phyloP scores from a whole-genome alignment of 2,888 invertebrate species.

The Lycocerus yunnanus region DNA sequence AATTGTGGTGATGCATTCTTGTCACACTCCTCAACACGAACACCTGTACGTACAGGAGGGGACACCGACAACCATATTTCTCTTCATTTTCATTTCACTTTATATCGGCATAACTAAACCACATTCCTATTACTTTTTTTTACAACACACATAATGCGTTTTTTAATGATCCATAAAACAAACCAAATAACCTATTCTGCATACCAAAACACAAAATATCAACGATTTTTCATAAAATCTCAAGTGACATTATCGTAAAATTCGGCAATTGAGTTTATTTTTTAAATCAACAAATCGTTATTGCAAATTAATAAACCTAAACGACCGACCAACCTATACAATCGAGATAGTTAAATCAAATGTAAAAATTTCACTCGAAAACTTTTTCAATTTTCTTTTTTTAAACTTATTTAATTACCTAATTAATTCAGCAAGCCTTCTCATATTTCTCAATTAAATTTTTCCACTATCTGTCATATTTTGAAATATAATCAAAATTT shows the following conservation, averaged over 20 bases:
- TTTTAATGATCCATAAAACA: conserved; percentile 29
- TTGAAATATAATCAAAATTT: neutral
- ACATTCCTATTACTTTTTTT: conserved; percentile 24
- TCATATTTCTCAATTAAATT: neutral
- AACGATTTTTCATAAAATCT: neutral
- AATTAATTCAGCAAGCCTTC: neutral
- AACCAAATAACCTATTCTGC: conserved; percentile 14
- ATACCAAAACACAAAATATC: conserved; percentile 16
- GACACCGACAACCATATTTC: neutral
- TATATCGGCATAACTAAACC: conserved; percentile 23
- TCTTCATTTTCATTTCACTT: conserved; percentile 14
- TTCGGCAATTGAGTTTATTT: neutral
- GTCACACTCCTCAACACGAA: conserved; percentile 21
- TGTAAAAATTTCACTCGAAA: neutral
- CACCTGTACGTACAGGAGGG: conserved; percentile 17
- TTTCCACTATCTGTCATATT: neutral
- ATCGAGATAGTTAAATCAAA: neutral
- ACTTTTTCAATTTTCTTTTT: neutral
- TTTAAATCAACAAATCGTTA: neutral
- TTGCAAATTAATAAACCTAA: neutral
- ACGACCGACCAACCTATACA: neutral
- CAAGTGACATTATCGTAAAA: neutral
- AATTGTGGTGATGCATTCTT: conserved; percentile 17
- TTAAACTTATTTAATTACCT: neutral
- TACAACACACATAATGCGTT: conserved; percentile 19